These are phyloP conservation scores for Bombylius discolor DNA, from an alignment of 2,888 invertebrate genomes.

Conservation along the genomic window DNA sequence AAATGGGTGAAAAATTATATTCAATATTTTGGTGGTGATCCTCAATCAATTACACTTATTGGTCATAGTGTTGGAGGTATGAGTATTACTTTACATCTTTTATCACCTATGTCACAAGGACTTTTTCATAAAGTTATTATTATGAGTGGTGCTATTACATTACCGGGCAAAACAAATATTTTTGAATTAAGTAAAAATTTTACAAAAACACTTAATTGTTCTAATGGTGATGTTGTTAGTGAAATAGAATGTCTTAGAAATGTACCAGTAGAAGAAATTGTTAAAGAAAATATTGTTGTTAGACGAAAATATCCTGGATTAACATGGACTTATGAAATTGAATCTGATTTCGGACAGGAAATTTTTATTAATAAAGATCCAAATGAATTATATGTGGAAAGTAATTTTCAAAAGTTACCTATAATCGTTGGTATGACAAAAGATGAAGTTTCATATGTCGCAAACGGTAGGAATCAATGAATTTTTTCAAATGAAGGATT, in stretches of 20 bases:
- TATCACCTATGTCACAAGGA: constrained; percentile 49
- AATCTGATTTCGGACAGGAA: constrained; percentile 44
- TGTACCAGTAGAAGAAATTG: background rate
- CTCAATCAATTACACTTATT: constrained; percentile 45
- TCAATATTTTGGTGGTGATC: constrained; percentile 50
- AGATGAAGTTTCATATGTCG: constrained; percentile 42
- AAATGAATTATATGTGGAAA: constrained; percentile 37
- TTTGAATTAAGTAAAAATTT: constrained; percentile 42
- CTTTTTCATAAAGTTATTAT: constrained; percentile 55
- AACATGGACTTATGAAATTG: constrained; percentile 40
- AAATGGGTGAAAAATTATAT: constrained; percentile 53
- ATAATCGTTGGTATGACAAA: constrained; percentile 46
- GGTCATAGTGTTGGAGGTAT: constrained; percentile 44
- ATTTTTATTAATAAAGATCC: constrained; percentile 46
- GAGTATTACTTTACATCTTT: constrained; percentile 40
- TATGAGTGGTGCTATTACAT: constrained; percentile 48
- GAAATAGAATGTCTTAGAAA: constrained; percentile 41
- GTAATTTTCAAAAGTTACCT: constrained; percentile 45
- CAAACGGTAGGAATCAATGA: background rate
- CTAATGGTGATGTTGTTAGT: constrained; percentile 36
- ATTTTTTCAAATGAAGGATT: no score
- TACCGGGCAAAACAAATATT: constrained; percentile 38
- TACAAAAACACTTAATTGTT: constrained; percentile 42
- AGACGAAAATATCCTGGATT: background rate
- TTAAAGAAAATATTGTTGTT: background rate